phyloP scores from a whole-genome alignment of 2,113 vertebrate species.

The Puntigrus tetrazona region DNA sequence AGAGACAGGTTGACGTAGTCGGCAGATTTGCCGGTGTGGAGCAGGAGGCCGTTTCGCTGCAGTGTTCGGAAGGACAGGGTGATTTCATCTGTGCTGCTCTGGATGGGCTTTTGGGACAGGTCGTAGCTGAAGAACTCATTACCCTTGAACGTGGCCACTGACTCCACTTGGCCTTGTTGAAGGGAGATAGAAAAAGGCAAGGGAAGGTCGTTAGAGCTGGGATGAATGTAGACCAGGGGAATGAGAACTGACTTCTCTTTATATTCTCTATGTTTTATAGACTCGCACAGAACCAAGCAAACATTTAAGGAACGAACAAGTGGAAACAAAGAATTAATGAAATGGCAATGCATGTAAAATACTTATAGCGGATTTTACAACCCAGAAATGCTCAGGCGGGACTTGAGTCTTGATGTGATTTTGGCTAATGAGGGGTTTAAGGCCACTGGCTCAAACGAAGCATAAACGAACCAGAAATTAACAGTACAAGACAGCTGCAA shows the following conservation, averaged over 20 bases:
- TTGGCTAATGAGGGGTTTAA: conserved; percentile 33
- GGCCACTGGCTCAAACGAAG: conserved; percentile 29
- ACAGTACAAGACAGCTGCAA: conserved; percentile 31
- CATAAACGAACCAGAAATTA: conserved; percentile 26
- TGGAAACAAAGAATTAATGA: background rate
- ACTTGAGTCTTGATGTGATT: conserved; percentile 24
- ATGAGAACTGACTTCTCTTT: background rate
- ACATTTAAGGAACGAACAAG: background rate
- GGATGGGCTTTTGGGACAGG: conserved; percentile 92
- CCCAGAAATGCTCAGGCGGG: background rate
- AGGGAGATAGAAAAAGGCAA: conserved; percentile 43
- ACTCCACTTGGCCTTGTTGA: conserved; percentile 86
- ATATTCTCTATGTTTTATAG: background rate
- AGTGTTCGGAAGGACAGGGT: conserved; percentile 90
- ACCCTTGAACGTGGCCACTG: conserved; percentile 91
- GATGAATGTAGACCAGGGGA: background rate
- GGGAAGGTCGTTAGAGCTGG: conserved; percentile 3
- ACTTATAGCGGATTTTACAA: background rate
- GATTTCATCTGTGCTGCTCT: conserved; percentile 97
- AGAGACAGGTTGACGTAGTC: conserved; percentile 96
- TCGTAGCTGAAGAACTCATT: conserved; percentile 98
- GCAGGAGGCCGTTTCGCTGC: conserved; percentile 91
- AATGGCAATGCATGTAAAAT: conserved; percentile 14
- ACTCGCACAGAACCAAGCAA: background rate
- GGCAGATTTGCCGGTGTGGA: conserved; percentile 91